Base-by-base conservation (phyloP, 1,140 invertebrate species). In the Antheraea mylitta region DNA sequence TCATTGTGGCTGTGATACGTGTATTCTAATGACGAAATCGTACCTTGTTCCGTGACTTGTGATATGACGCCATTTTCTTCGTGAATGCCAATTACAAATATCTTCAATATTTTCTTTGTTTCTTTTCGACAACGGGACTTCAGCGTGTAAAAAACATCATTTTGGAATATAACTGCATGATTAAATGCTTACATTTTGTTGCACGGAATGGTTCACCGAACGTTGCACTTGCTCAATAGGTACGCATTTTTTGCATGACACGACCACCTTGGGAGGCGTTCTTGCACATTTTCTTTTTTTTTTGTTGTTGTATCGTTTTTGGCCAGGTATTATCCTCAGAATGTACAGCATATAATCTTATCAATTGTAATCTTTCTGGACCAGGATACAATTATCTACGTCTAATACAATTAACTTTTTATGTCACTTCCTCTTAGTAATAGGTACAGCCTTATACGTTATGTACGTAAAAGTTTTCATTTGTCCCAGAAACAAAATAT, bases 1-100 rank as follows among this genome's bases (percentile, higher is more conserved):
- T 79, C 67, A 69, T 77, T 78, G 83, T 85, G 83, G 78, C 75
- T 80, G 77, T 88, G 82, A 85, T 67, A 79, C 84, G 87, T 89
- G 85, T 70, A 86, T 85, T 73, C 64, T 84, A 61, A 89, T 90
- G 85, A 90, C 77, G 85, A 90, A 90, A 90, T 86, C 83, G 85
- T 90, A 87, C 88, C 88, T 90, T 90, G 87, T 90, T 90, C 86
- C 86, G 85, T 91, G 89, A 90, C 81, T 85, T 88, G 87, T 90
- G 88, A 91, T 92, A 90, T 89, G 91, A 92, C 91, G 91, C 90
- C 91, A 92, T 92, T 92, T 92, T 92, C 89, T 92, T 92, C 86
- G 85, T 91, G 90, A 90, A 92, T 90, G 87, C 90, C 90, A 92
- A 90, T 92, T 90, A 90, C 81, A 80, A 86, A 84, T 82, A 86